Percentiles rank a stretch among this genome's conserved stretches.
phyloP scores from a whole-genome alignment of 2,888 invertebrate genomes.

The Dryobota labecula region DNA sequence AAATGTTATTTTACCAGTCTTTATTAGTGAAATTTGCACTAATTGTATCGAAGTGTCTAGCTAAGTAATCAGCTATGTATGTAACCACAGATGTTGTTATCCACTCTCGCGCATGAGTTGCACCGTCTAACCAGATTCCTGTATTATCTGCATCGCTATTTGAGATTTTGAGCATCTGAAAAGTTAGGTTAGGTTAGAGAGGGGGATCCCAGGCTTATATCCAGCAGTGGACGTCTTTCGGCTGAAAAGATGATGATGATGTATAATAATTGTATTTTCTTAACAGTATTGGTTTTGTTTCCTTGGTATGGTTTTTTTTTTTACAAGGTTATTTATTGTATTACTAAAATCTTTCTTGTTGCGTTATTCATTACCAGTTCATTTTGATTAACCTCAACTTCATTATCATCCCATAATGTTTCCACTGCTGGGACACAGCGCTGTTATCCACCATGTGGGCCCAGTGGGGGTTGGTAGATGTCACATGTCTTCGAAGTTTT shows the following conservation, averaged over 20 bases:
- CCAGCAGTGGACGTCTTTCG: too few relatives aligned
- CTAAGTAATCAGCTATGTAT: slow-evolving; percentile 93
- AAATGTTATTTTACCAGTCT: slow-evolving; percentile 92
- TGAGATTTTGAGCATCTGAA: slow-evolving; percentile 92
- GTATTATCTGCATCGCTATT: slow-evolving; percentile 92
- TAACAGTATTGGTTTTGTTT: neutral
- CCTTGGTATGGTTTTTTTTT: neutral
- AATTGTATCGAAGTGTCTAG: slow-evolving; percentile 92
- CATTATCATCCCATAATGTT: too few relatives aligned
- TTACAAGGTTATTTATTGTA: neutral
- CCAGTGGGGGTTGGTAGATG: too few relatives aligned
- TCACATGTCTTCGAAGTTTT: too few relatives aligned
- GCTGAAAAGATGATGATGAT: too few relatives aligned
- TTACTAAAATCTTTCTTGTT: neutral
- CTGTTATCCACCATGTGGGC: too few relatives aligned
- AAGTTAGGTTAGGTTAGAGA: too few relatives aligned
- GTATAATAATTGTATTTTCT: neutral
- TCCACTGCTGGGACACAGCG: too few relatives aligned
- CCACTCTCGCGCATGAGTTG: slow-evolving; percentile 98
- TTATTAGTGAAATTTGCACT: slow-evolving; percentile 93
- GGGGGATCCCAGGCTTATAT: too few relatives aligned
- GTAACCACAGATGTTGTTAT: slow-evolving; percentile 95
- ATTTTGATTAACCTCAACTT: neutral
- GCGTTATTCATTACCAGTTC: neutral
- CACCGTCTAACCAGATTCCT: slow-evolving; percentile 94